phyloP scores from a whole-genome alignment of 2,113 vertebrate species.

The Psammodynastes pulverulentus region DNA sequence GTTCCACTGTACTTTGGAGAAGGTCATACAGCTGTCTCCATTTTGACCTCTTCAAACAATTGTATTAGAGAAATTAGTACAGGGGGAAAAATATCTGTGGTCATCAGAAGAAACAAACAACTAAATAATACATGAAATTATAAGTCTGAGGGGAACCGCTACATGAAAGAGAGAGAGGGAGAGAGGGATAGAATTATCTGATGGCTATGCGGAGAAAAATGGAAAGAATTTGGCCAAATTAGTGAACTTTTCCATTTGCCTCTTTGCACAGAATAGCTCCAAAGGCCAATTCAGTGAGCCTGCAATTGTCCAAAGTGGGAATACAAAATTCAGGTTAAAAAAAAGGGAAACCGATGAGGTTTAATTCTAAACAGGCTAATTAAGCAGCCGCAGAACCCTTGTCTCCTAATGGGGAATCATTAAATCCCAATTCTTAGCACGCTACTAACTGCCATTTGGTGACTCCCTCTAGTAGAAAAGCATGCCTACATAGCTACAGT shows the following conservation, averaged over 20 bases:
- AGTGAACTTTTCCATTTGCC: not conserved
- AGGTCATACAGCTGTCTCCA: too few relatives aligned
- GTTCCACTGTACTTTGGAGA: too few relatives aligned
- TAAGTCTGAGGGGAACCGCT: not conserved
- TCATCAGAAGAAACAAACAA: not conserved
- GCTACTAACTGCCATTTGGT: not conserved
- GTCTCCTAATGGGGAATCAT: constrained; percentile 5
- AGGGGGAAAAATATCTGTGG: not conserved
- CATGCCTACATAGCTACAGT: not conserved
- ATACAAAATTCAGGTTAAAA: not conserved
- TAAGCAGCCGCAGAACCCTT: not conserved
- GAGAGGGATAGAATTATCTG: not conserved
- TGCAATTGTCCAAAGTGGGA: not conserved
- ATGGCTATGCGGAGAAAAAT: not conserved
- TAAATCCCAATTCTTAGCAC: not conserved
- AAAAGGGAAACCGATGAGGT: not conserved
- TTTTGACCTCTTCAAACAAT: not conserved
- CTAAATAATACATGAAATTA: not conserved
- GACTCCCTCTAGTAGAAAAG: not conserved
- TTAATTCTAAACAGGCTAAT: not conserved
- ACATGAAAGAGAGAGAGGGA: too few relatives aligned
- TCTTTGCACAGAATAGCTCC: not conserved
- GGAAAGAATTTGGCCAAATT: not conserved
- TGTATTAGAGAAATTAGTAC: not conserved
- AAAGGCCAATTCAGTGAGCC: not conserved